These are phyloP conservation scores for Mus caroli DNA, from an alignment of 2,797 vertebrate species.

Conservation along the genomic window DNA sequence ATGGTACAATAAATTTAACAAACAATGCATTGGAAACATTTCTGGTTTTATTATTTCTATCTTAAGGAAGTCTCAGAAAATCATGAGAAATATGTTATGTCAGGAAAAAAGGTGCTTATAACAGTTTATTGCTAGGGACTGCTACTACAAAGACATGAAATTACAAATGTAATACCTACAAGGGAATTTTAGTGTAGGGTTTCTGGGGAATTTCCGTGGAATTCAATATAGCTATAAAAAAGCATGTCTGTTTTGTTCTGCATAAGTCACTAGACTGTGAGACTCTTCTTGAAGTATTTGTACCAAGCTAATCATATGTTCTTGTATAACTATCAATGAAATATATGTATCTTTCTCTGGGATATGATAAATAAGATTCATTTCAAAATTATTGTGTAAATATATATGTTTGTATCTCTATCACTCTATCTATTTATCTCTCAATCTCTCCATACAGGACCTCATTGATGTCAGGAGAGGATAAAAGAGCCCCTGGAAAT, in stretches of 20 bases:
- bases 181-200: background rate
- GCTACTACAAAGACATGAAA: background rate
- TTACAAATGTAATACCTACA: background rate
- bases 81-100: background rate
- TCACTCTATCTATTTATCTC: too few relatives aligned
- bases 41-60: background rate
- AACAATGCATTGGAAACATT: constrained; percentile 7
- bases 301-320: background rate
- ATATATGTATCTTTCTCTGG: background rate
- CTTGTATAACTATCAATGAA: background rate
- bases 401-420: background rate
- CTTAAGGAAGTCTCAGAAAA: background rate
- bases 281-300: background rate
- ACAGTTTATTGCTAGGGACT: background rate
- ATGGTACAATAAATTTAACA: background rate
- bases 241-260: background rate
- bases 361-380: background rate
- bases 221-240: background rate
- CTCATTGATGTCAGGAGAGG: background rate
- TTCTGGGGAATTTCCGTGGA: constrained; percentile 5
- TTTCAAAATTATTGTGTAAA: background rate
- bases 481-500: background rate
- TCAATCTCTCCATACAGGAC: background rate
- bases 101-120: constrained; percentile 16
- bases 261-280: background rate